These are phyloP conservation scores for Gymnoscopelus braueri DNA, from an alignment of 2,797 vertebrate species.

Conservation along the genomic window DNA sequence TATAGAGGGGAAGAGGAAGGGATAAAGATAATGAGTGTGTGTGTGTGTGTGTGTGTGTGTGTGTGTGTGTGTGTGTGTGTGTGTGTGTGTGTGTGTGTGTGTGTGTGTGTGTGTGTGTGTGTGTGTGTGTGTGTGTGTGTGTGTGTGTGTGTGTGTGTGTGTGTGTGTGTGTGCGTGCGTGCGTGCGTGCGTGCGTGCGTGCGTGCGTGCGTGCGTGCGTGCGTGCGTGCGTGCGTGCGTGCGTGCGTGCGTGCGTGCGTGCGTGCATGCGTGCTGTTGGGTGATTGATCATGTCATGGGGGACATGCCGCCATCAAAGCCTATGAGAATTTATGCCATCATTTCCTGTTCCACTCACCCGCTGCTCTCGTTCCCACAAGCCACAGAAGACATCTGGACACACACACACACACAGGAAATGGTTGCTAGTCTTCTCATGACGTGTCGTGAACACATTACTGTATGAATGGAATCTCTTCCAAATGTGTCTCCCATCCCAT, in stretches of 20 bases:
- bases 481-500: background rate
- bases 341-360: conserved; percentile 73
- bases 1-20: too few species aligned
- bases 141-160: conserved; percentile 2
- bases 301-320: conserved; percentile 17
- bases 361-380: conserved; percentile 66
- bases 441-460: conserved; percentile 33
- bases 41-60: background rate
- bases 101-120: too few species aligned
- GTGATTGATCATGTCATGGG: background rate
- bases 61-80: conserved; percentile 1
- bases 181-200: background rate
- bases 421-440: conserved; percentile 49
- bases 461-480: background rate
- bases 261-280: background rate
- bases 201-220: conserved; percentile 12
- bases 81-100: conserved; percentile 2
- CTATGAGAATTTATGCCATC: conserved; percentile 57
- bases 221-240: conserved; percentile 7
- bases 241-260: conserved; percentile 6
- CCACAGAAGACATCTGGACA: conserved; percentile 64
- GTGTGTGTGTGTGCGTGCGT: too few species aligned
- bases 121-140: conserved; percentile 2
- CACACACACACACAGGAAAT: conserved; percentile 47
- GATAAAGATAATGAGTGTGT: too few species aligned